Conservation (phyloP, 2,113 vertebrate genomes). For the Platanista minor region DNA sequence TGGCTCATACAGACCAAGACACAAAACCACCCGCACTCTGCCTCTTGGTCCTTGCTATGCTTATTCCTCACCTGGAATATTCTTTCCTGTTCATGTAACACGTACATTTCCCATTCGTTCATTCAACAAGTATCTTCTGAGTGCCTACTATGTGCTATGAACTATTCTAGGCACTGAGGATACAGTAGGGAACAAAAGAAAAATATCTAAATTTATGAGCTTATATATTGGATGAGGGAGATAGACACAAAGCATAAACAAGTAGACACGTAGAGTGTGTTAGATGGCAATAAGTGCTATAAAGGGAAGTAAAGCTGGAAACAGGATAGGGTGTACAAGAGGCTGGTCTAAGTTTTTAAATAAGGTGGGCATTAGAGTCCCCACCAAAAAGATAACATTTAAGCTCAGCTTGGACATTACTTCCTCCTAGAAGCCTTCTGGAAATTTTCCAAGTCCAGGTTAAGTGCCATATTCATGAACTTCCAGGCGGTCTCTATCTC, state of each 20-base stretch:
- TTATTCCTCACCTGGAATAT: not conserved
- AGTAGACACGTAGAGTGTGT: not conserved
- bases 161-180: not conserved
- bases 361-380: not conserved
- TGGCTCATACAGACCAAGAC: not conserved
- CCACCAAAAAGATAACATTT: not conserved
- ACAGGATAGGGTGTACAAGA: not conserved
- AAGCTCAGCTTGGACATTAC: not conserved
- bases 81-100: not conserved
- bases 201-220: not conserved
- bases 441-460: not conserved
- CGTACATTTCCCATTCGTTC: not conserved
- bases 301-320: not conserved
- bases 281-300: not conserved
- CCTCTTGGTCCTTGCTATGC: not conserved
- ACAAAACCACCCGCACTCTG: not conserved
- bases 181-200: not conserved
- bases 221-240: not conserved
- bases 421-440: not conserved
- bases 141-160: not conserved
- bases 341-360: not conserved
- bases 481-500: not conserved
- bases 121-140: not conserved
- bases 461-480: not conserved
- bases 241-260: not conserved